Evolutionary conservation across 2,888 invertebrate species (phyloP).

Genomic region (Cosmia pyralina): DNA sequence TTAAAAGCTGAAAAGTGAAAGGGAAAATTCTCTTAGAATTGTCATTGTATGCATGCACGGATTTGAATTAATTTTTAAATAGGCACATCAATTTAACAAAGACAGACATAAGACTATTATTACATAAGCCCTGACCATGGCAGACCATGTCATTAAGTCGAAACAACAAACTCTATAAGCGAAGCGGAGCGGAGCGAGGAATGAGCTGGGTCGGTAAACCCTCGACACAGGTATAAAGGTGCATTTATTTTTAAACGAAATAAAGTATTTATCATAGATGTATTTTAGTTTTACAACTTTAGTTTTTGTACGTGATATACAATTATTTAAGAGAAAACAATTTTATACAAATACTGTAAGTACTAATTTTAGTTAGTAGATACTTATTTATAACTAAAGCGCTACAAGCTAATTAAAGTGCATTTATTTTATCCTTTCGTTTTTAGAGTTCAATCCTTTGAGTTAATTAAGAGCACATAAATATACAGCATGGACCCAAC

Average conservation of each 20-base stretch:
- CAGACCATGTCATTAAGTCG: slow-evolving; percentile 14
- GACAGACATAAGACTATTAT: slow-evolving; percentile 16
- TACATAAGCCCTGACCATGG: slow-evolving; percentile 12
- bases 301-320: slow-evolving; percentile 40
- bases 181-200: slow-evolving; percentile 25
- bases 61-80: not conserved
- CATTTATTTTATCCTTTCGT: not conserved
- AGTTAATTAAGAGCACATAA: too few species aligned
- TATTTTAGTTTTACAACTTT: slow-evolving; percentile 23
- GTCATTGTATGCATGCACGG: not conserved
- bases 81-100: slow-evolving; percentile 32
- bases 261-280: slow-evolving; percentile 47
- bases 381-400: not conserved
- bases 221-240: slow-evolving; percentile 36
- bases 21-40: not conserved
- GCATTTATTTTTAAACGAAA: slow-evolving; percentile 57
- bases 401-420: not conserved
- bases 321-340: slow-evolving; percentile 16
- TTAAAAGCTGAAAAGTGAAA: not conserved
- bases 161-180: slow-evolving; percentile 4
- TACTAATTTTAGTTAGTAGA: not conserved
- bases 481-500: too few species aligned
- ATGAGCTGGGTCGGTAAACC: slow-evolving; percentile 30
- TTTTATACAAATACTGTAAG: not conserved
- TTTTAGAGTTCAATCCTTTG: not conserved